A percentile compares a stretch with the other conserved stretches of the same genome.
phyloP scores from a whole-genome alignment of 2,797 vertebrate species.

The Peromyscus attwateri region DNA sequence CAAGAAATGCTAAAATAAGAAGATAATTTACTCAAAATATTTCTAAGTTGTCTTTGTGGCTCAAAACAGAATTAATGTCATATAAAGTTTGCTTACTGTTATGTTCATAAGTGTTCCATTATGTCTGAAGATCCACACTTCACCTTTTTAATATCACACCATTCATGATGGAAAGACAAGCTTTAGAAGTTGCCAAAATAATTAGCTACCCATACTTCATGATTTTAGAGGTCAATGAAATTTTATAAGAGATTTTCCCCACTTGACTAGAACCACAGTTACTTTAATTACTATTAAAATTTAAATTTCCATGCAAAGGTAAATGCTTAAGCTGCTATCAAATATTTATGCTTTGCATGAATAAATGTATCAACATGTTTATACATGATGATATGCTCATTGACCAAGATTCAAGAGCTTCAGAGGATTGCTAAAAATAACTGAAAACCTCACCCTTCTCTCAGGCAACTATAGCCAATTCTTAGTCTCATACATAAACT shows the following conservation, averaged over 20 bases:
- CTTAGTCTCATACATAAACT: background rate
- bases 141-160: background rate
- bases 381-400: background rate
- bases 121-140: background rate
- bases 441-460: background rate
- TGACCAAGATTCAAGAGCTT: constrained; percentile 15
- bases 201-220: background rate
- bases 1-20: background rate
- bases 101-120: background rate
- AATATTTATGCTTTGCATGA: constrained; percentile 47
- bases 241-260: background rate
- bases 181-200: constrained; percentile 23
- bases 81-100: background rate
- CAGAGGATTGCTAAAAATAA: background rate
- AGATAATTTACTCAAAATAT: background rate
- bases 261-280: background rate
- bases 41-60: background rate
- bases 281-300: constrained; percentile 57
- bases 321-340: constrained; percentile 22
- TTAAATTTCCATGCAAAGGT: constrained; percentile 21
- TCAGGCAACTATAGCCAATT: background rate
- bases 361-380: constrained; percentile 48
- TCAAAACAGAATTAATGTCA: background rate
- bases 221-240: background rate
- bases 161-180: background rate